Evolutionary conservation across 2,888 invertebrate genomes (phyloP).

Genomic region (Drosophila subsilvestris): DNA sequence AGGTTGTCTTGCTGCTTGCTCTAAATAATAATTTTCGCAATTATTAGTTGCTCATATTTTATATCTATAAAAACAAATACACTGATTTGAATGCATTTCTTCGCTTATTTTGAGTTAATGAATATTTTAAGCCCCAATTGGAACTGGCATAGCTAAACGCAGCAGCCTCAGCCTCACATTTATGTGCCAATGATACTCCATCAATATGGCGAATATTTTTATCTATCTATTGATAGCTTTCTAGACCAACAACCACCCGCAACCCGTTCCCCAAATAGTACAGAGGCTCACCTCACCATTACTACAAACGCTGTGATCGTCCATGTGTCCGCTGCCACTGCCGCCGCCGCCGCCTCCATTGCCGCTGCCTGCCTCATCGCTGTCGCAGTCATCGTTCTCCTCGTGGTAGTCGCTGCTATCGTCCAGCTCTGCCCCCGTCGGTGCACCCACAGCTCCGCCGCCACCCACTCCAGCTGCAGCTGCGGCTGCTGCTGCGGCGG

Average conservation of each 20-base stretch:
- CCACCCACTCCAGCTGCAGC: conserved; percentile 36
- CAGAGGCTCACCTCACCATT: conserved; percentile 84
- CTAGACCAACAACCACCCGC: not conserved
- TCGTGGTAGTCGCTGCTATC: conserved; percentile 82
- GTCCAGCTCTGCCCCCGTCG: conserved; percentile 75
- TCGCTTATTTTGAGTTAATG: too few species aligned
- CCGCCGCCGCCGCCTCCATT: conserved; percentile 71
- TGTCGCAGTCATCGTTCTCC: conserved; percentile 82
- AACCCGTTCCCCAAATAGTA: conserved; percentile 65
- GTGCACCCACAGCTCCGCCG: conserved; percentile 40
- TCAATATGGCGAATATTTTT: not conserved
- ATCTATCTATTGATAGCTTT: not conserved
- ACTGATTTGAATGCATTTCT: too few species aligned
- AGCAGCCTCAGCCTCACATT: not conserved
- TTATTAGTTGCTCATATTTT: too few species aligned
- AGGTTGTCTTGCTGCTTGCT: too few species aligned
- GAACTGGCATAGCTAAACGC: not conserved
- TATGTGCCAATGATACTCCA: not conserved
- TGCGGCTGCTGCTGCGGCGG: conserved; percentile 52
- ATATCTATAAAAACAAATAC: too few species aligned
- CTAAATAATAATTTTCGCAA: too few species aligned
- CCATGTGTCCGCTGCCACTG: conserved; percentile 71
- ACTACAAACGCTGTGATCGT: conserved; percentile 83
- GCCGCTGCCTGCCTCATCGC: conserved; percentile 79
- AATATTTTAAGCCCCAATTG: not conserved